A percentile compares a stretch with the other conserved stretches of the same genome.
phyloP scores from a whole-genome alignment of 2,888 invertebrate species.

The Nesidiocoris tenuis region DNA sequence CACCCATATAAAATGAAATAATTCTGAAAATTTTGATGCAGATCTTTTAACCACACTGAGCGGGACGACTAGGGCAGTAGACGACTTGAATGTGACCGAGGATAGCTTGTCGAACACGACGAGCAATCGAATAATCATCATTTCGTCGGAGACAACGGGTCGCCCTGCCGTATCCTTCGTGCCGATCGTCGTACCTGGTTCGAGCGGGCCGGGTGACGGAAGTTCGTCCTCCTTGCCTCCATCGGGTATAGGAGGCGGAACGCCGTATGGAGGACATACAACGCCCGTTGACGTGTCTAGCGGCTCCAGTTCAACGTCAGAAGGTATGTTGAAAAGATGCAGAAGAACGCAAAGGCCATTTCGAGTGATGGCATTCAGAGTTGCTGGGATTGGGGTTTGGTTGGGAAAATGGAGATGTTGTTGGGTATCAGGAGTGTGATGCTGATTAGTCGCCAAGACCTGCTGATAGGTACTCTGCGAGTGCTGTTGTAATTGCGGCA shows the following conservation, averaged over 20 bases:
- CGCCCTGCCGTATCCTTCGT: neutral
- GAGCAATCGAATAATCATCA: neutral
- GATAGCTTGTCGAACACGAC: slow-evolving; percentile 1
- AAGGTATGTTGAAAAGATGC: too few relatives aligned
- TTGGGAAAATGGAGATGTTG: too few relatives aligned
- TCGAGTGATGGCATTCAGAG: too few relatives aligned
- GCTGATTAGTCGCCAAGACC: too few relatives aligned
- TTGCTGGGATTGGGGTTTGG: too few relatives aligned
- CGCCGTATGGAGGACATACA: slow-evolving; percentile 1
- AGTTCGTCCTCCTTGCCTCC: neutral
- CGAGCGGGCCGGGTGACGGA: neutral
- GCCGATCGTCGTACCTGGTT: slow-evolving; percentile 9
- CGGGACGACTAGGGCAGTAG: neutral
- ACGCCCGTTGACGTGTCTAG: slow-evolving; percentile 18
- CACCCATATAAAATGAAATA: too few relatives aligned
- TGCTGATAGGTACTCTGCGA: too few relatives aligned
- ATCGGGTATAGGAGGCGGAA: neutral
- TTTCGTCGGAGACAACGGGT: neutral
- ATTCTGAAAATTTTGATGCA: neutral
- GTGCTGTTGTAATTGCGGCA: too few relatives aligned
- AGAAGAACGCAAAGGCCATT: too few relatives aligned
- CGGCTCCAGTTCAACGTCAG: slow-evolving; percentile 7
- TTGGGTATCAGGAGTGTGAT: too few relatives aligned
- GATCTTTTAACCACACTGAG: slow-evolving; percentile 23
- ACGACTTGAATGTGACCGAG: slow-evolving; percentile 7